These are phyloP conservation scores for Colletes collaris DNA, from an alignment of 2,888 invertebrate genomes.

Conservation along the genomic window DNA sequence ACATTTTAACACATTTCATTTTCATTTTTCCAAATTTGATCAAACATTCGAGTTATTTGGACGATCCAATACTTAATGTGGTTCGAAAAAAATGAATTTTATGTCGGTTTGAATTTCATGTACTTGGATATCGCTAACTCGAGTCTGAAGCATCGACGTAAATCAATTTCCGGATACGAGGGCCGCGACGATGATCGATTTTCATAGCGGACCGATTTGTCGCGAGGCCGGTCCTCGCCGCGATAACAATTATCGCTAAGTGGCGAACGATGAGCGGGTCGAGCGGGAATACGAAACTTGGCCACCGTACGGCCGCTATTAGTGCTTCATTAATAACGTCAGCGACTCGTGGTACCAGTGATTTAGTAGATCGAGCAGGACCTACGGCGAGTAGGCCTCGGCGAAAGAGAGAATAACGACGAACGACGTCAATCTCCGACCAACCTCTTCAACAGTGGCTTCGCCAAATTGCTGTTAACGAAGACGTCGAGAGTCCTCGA, in stretches of 20 bases:
- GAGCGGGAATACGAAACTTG: constrained; percentile 74
- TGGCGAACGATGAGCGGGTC: constrained; percentile 71
- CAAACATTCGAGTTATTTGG: too few relatives aligned
- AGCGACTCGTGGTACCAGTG: constrained; percentile 61
- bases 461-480: constrained; percentile 60
- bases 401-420: constrained; percentile 64
- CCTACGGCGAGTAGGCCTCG: constrained; percentile 7
- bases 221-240: constrained; percentile 45
- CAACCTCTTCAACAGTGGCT: neutral
- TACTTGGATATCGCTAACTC: too few relatives aligned
- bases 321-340: constrained; percentile 77
- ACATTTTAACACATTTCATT: too few relatives aligned
- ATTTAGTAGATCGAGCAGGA: constrained; percentile 60
- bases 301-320: constrained; percentile 68
- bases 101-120: too few relatives aligned
- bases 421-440: constrained; percentile 53
- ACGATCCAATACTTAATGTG: too few relatives aligned
- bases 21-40: too few relatives aligned
- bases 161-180: constrained; percentile 17
- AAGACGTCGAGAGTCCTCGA: constrained; percentile 42
- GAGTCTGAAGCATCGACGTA: neutral
- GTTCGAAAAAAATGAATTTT: too few relatives aligned
- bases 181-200: constrained; percentile 51
- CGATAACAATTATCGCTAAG: constrained; percentile 71
- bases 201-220: constrained; percentile 50